Evolutionary conservation across 1,140 invertebrate genomes (phyloP).

Genomic region (Ridgeia piscesae): DNA sequence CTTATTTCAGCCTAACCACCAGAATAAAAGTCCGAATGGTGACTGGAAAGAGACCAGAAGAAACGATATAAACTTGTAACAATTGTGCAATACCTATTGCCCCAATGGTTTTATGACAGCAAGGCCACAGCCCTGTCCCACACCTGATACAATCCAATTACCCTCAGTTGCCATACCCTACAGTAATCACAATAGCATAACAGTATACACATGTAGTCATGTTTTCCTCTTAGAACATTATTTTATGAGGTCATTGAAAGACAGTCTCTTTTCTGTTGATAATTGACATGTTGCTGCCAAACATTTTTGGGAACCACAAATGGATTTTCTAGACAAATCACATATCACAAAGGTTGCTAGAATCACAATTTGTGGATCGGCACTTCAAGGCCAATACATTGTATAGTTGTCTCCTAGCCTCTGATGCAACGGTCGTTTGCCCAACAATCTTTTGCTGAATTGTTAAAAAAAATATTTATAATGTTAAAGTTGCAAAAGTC

Average conservation of each 20-base stretch:
- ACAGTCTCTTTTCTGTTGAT: not conserved
- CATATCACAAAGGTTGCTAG: not conserved
- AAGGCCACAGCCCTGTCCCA: not conserved
- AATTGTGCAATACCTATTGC: not conserved
- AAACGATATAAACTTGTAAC: too few relatives aligned
- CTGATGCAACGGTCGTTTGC: too few relatives aligned
- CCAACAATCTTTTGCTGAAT: too few relatives aligned
- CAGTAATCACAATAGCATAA: not conserved
- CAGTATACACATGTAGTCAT: not conserved
- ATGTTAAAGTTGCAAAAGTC: too few relatives aligned
- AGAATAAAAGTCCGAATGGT: too few relatives aligned
- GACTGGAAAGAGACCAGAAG: too few relatives aligned
- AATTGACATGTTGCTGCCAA: not conserved
- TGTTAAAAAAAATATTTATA: too few relatives aligned
- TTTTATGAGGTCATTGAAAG: not conserved
- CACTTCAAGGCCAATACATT: not conserved
- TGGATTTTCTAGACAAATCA: not conserved
- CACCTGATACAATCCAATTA: not conserved
- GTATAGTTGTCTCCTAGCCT: too few relatives aligned
- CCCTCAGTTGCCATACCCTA: not conserved
- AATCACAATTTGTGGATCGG: not conserved
- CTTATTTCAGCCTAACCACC: too few relatives aligned
- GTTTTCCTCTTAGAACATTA: not conserved
- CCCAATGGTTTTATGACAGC: not conserved
- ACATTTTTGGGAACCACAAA: too few relatives aligned